A percentile compares a stretch with the other conserved stretches of the same genome.
phyloP scores from a whole-genome alignment of 2,113 vertebrate genomes.

The Pelobates fuscus region DNA sequence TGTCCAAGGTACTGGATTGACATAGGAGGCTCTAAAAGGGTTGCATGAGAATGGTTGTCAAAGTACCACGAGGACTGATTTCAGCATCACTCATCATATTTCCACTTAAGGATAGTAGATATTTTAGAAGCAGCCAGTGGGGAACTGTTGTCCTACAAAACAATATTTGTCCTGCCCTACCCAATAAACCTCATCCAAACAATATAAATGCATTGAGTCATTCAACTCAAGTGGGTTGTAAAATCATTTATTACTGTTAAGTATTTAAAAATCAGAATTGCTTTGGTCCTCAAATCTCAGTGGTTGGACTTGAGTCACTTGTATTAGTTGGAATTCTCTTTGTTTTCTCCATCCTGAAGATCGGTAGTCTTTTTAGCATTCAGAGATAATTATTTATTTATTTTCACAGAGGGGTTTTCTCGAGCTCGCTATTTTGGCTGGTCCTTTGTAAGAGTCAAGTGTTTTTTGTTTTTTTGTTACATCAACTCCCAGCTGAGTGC shows the following conservation, averaged over 20 bases:
- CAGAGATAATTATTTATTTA: neutral
- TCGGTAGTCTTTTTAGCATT: neutral
- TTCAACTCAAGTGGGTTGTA: neutral
- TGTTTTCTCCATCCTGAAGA: neutral
- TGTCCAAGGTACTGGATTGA: no score
- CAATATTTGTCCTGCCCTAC: no score
- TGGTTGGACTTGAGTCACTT: neutral
- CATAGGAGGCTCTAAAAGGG: no score
- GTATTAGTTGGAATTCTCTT: neutral
- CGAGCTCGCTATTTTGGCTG: constrained; percentile 6
- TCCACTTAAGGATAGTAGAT: neutral
- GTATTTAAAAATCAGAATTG: neutral
- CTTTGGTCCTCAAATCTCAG: neutral
- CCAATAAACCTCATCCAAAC: no score
- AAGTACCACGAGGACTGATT: neutral
- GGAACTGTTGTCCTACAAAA: no score
- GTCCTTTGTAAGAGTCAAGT: constrained; percentile 38
- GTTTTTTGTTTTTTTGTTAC: constrained; percentile 19
- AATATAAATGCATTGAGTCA: no score
- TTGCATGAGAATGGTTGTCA: no score
- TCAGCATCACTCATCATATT: neutral
- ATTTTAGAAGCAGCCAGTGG: neutral
- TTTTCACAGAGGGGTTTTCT: neutral
- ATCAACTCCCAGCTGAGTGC: constrained; percentile 32
- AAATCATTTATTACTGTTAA: neutral